phyloP scores from a whole-genome alignment of 2,888 invertebrate genomes.

The Arge pagana region DNA sequence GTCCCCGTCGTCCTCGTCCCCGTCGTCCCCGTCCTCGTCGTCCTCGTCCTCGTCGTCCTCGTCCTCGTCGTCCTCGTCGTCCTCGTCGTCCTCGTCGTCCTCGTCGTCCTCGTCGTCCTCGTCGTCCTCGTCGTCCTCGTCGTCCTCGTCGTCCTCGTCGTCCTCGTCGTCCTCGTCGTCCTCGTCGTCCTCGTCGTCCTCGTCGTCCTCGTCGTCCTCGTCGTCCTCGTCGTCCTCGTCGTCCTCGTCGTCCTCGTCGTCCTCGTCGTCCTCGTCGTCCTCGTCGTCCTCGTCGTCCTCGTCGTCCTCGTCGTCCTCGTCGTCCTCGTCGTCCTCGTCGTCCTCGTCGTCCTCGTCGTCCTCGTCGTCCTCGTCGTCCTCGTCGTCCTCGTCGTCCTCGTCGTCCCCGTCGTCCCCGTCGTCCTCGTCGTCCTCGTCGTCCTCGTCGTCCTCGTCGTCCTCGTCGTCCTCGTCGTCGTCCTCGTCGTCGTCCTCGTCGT shows the following conservation, averaged over 20 bases:
- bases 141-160: not conserved
- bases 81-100: not conserved
- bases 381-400: not conserved
- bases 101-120: not conserved
- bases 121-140: not conserved
- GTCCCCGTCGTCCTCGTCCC: too few species aligned
- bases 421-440: constrained; percentile 1
- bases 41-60: not conserved
- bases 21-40: too few species aligned
- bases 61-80: not conserved
- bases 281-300: not conserved
- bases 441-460: not conserved
- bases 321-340: not conserved
- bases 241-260: not conserved
- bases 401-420: not conserved
- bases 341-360: not conserved
- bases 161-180: not conserved
- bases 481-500: not conserved
- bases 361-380: not conserved
- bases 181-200: not conserved
- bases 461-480: not conserved
- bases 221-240: not conserved
- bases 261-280: not conserved
- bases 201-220: not conserved
- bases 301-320: not conserved